Percentiles rank a stretch among this genome's conserved stretches.
Conservation (phyloP, 2,797 vertebrate genomes). For the Parauchenoglanis ngamensis region DNA sequence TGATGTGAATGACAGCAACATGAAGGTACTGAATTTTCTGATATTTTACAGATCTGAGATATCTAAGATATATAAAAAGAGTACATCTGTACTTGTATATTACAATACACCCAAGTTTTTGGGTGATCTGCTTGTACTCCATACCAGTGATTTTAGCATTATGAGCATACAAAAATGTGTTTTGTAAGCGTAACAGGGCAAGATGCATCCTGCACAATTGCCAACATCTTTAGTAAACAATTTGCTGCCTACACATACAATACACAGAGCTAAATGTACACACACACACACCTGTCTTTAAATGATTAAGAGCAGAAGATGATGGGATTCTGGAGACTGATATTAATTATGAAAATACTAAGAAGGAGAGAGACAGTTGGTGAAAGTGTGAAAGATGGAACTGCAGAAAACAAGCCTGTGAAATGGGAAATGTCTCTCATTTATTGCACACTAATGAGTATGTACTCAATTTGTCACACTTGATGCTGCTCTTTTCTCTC, state of each 20-base stretch:
- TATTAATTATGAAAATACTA: constrained; percentile 19
- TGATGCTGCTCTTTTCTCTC: not conserved
- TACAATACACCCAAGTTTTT: not conserved
- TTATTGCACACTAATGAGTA: not conserved
- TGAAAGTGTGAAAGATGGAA: not conserved
- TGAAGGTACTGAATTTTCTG: not conserved
- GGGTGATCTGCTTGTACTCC: not conserved
- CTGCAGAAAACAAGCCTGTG: constrained; percentile 4
- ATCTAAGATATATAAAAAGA: too few species aligned
- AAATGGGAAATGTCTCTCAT: constrained; percentile 3
- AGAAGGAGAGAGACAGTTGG: not conserved
- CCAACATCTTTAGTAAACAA: constrained; percentile 63
- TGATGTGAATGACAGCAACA: not conserved
- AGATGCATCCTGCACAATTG: constrained; percentile 33
- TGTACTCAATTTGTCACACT: constrained; percentile 28
- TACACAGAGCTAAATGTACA: not conserved
- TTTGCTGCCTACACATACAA: constrained; percentile 33
- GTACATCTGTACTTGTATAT: not conserved
- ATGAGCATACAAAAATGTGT: not conserved
- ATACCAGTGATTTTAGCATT: not conserved
- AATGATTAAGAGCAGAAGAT: constrained; percentile 6
- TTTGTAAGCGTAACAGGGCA: not conserved
- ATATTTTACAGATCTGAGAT: not conserved
- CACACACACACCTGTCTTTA: constrained; percentile 40
- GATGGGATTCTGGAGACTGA: not conserved